Base-by-base conservation (phyloP, 2,113 vertebrate genomes). In the Anguilla rostrata region DNA sequence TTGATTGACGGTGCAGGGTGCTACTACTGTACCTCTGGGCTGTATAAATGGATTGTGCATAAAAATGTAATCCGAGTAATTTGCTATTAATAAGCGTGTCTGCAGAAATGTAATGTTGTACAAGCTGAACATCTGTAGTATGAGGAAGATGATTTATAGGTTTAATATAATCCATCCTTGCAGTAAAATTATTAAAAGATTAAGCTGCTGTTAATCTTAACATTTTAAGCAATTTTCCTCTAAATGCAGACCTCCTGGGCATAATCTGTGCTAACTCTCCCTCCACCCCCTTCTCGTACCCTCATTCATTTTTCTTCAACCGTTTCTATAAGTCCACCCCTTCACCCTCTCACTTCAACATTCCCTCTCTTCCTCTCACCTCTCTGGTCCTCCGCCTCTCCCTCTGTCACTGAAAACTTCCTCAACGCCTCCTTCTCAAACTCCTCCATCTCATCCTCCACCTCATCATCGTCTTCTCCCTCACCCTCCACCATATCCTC, bases 401-500 rank as follows among this genome's bases (percentile, higher is more conserved):
- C 87, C 66, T 78, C 88, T 0, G 86, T 83, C 39, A 88, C 60
- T 29, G 87, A 81, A 90, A 96, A 96, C 87, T 14, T 94, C 57
- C 90, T 86, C 90, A 95, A 86, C 0, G 94, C 92, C 39, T 94
- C 96, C 39, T 91, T 92, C 90, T 97, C 97, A 3, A 99, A 99
- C 87, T 89, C 94, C 0, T 98, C 97, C 82, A 96, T 97, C 0
- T 93, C 96, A 0, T 98, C 91, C 1, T 97, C 94, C 5, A 94
- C 89, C 29, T 90, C 88, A 0, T 94, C 88, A 22, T 88, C 83
- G 0, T 87, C 60, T 0, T 94, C 94, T 0, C 78, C 89, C 26
- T 96, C 92, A 5, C 40, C 88, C 88, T 95, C 88, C 0, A 96
- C 97, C 91, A 96, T 89, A 81, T 97, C 97, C 90, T 99, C 98